Base-by-base conservation (phyloP, 2,797 vertebrate species). In the Dendrocincla tyrannina region DNA sequence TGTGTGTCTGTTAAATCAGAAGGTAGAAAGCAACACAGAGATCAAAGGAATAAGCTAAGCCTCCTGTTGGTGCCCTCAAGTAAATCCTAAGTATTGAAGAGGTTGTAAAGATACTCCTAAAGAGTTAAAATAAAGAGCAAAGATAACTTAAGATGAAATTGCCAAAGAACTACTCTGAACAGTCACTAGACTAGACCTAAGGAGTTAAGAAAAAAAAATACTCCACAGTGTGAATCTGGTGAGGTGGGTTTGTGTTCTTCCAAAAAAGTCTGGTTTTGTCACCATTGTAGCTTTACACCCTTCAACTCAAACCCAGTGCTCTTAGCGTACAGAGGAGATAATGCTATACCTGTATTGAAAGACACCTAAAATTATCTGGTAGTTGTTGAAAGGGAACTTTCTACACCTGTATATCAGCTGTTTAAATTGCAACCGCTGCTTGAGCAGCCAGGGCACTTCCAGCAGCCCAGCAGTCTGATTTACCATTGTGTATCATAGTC, bases 331-430 rank as follows among this genome's bases (percentile, higher is more conserved):
- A 85, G 47, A 37, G 69, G 25, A 56, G 56, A 41, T 32, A 59
- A 16, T 70, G 11, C 52, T 56, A 0, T 19, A 11, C 7, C 20
- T 35, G 47, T 64, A 49, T 23, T 76, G 33, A 67, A 73, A 52
- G 30, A 41, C 17, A 49, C 24, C 33, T 24, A 39, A 42, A 47
- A 35, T 53, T 28, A 58, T 63, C 11, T 67, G 11, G 47, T 46
- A 33, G 23, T 39, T 41, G 11, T 33, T 90, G 49, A 19, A 82
- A 82, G 32, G 52, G 60, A 85, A 16, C 30, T 67, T 79, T n/a
- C 20, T 58, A 5, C 24, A 22, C 23, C 7, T 23, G 3, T 50
- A 7, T 52, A n/a, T 63, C 1, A 0, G 17, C 14, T 67, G 13
- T 60, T 78, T 75, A 49, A 69, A 41, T 74, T 28, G 12, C 24